Percentiles rank a stretch among this genome's conserved stretches.
Conservation (phyloP, 2,888 invertebrate species). For the Arrhopalites spinosus region DNA sequence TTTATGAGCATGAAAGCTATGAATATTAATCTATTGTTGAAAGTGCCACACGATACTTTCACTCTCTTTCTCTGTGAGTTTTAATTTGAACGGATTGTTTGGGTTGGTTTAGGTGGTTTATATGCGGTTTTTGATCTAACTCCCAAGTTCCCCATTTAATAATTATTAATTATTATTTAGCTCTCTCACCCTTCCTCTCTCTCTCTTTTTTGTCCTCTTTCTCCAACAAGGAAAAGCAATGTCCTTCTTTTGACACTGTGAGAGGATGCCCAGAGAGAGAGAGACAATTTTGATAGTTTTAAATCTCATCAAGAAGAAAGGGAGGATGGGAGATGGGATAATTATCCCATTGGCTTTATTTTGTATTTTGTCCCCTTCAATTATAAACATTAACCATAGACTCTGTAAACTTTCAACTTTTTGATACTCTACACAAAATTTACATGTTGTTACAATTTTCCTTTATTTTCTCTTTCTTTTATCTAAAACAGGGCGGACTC, state of each 20-base stretch:
- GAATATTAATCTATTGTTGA: conserved; percentile 35
- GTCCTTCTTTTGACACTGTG: too few relatives aligned
- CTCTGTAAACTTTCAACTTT: too few relatives aligned
- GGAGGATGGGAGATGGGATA: too few relatives aligned
- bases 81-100: conserved; percentile 32
- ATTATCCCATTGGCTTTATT: too few relatives aligned
- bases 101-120: conserved; percentile 14
- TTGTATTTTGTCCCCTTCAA: too few relatives aligned
- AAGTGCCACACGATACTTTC: background rate
- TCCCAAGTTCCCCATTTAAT: conserved; percentile 26
- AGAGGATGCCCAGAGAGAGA: too few relatives aligned
- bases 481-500: conserved; percentile 53
- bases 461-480: background rate
- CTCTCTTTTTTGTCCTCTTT: background rate
- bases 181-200: background rate
- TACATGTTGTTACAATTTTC: conserved; percentile 11
- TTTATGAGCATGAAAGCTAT: conserved; percentile 16
- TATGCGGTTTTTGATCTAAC: background rate
- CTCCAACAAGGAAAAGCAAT: too few relatives aligned
- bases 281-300: too few relatives aligned
- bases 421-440: background rate
- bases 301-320: too few relatives aligned
- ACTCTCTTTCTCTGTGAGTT: background rate
- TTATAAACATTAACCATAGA: too few relatives aligned
- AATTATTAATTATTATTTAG: conserved; percentile 33